Evolutionary conservation across 2,113 vertebrate genomes (phyloP).

Genomic region (Cathartes aura): DNA sequence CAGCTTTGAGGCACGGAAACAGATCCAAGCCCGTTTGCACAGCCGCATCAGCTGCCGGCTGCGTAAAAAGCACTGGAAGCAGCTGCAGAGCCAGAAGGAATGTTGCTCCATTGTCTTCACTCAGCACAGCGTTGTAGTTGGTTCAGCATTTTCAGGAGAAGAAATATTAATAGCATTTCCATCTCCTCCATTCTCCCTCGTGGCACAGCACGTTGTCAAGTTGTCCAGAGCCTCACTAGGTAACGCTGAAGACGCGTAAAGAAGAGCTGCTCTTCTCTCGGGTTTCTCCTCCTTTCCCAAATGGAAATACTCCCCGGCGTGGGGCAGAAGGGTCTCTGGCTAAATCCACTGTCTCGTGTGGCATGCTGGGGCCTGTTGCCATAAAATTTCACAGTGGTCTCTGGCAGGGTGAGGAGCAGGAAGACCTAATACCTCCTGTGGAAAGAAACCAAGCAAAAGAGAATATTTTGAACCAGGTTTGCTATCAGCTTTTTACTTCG

Average conservation of each 20-base stretch:
- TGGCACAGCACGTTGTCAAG: neutral
- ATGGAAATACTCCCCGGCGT: neutral
- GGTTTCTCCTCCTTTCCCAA: neutral
- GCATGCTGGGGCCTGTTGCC: neutral
- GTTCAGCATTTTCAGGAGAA: neutral
- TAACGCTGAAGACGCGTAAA: neutral
- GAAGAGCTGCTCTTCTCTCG: neutral
- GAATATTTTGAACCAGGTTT: neutral
- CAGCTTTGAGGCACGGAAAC: neutral
- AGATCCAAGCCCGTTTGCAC: neutral
- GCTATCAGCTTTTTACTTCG: neutral
- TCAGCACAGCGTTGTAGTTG: neutral
- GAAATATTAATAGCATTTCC: neutral
- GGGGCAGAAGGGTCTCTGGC: neutral
- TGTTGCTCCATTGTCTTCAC: neutral
- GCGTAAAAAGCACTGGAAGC: neutral
- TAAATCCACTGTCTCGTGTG: neutral
- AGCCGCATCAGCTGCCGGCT: neutral
- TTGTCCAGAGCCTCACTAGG: neutral
- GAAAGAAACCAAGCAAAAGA: neutral
- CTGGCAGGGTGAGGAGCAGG: neutral
- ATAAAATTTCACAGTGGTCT: neutral
- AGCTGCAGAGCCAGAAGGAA: constrained; percentile 38
- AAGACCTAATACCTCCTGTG: neutral
- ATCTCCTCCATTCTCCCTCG: neutral